A percentile compares a stretch with the other conserved stretches of the same genome.
Evolutionary conservation across 2,797 vertebrate species (phyloP).

Genomic region (Chromis chromis): DNA sequence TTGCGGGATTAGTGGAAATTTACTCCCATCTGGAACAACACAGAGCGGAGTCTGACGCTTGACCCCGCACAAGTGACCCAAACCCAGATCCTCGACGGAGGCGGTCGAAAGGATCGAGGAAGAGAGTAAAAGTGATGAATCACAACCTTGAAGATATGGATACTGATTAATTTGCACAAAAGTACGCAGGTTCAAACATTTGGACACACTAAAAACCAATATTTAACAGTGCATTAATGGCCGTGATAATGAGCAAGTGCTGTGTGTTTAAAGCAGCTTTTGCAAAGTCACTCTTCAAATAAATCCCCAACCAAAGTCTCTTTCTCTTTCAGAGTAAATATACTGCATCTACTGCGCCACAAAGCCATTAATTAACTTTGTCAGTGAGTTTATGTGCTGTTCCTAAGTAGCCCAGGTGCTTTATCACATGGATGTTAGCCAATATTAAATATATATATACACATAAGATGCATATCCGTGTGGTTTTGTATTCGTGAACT

Average conservation of each 20-base stretch:
- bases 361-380: constrained; percentile 21
- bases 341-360: neutral
- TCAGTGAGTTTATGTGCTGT: constrained; percentile 19
- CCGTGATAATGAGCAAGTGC: neutral
- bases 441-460: neutral
- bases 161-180: neutral
- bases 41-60: constrained; percentile 13
- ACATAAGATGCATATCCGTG: constrained; percentile 37
- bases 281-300: constrained; percentile 8
- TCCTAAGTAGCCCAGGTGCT: constrained; percentile 28
- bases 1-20: constrained; percentile 56
- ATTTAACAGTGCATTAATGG: neutral
- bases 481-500: too few species aligned
- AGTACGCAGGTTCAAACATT: neutral
- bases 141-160: constrained; percentile 24
- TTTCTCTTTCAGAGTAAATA: constrained; percentile 19
- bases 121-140: constrained; percentile 21
- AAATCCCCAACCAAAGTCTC: neutral
- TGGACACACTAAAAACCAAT: constrained; percentile 12
- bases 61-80: constrained; percentile 34
- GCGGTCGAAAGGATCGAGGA: constrained; percentile 1
- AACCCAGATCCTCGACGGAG: constrained; percentile 30
- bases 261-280: neutral
- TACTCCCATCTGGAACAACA: constrained; percentile 54
- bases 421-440: constrained; percentile 6